Evolutionary conservation across 1,140 invertebrate species (phyloP).

Genomic region (Leptoteleia sp.): DNA sequence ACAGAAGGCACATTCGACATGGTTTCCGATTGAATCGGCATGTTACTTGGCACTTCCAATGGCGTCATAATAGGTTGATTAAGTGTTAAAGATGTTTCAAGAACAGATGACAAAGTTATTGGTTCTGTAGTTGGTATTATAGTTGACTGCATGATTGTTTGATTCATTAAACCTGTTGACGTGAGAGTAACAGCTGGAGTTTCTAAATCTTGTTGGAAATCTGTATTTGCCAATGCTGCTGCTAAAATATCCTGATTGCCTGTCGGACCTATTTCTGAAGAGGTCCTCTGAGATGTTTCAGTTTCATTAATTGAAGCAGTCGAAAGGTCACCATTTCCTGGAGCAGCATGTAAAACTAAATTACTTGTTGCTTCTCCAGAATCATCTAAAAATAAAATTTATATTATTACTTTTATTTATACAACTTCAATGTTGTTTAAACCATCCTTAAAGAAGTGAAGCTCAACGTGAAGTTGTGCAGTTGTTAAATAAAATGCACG

Average conservation of each 20-base stretch:
- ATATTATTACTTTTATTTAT: conserved; percentile 38
- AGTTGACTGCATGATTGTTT: conserved; percentile 77
- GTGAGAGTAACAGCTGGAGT: conserved; percentile 70
- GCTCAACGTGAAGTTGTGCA: too few relatives aligned
- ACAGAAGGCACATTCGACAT: conserved; percentile 73
- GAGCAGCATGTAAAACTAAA: conserved; percentile 75
- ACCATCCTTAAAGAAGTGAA: too few relatives aligned
- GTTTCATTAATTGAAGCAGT: conserved; percentile 50
- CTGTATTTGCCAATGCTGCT: conserved; percentile 88
- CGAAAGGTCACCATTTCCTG: conserved; percentile 75
- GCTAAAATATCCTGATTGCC: conserved; percentile 87
- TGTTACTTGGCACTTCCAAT: conserved; percentile 85
- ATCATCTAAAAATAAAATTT: conserved; percentile 34
- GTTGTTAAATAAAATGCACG: too few relatives aligned
- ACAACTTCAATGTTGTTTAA: too few relatives aligned
- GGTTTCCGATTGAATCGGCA: conserved; percentile 77
- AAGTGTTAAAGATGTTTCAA: conserved; percentile 87
- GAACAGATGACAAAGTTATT: conserved; percentile 81
- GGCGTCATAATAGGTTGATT: conserved; percentile 91
- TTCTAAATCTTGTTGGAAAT: conserved; percentile 85
- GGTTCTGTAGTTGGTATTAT: conserved; percentile 77
- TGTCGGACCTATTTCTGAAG: conserved; percentile 71
- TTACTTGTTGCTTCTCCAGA: conserved; percentile 74
- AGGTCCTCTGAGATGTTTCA: conserved; percentile 59
- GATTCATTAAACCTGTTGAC: conserved; percentile 75